Percentiles rank a stretch among this genome's conserved stretches.
Conservation (phyloP, 2,113 vertebrate genomes). For the Carlito syrichta region DNA sequence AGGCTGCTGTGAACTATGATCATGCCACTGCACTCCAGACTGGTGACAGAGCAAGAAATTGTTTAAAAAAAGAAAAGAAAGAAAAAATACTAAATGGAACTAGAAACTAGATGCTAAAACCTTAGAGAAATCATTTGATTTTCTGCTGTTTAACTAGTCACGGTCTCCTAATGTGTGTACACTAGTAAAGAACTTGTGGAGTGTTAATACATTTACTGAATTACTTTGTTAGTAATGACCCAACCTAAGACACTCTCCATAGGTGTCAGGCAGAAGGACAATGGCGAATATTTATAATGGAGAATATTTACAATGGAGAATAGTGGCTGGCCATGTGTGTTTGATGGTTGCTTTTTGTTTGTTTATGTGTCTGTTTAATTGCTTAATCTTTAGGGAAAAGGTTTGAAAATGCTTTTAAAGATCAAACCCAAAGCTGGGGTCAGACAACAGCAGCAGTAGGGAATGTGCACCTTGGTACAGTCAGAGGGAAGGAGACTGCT, state of each 20-base stretch:
- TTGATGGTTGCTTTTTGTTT: neutral
- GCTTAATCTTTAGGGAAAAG: neutral
- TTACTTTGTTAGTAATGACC: neutral
- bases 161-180: neutral
- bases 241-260: neutral
- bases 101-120: neutral
- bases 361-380: neutral
- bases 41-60: too few relatives aligned
- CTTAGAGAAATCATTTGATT: neutral
- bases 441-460: neutral
- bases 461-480: neutral
- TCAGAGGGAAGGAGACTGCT: neutral
- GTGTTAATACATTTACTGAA: neutral
- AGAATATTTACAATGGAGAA: neutral
- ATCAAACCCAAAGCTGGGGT: neutral
- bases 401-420: neutral
- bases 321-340: neutral
- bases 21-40: too few relatives aligned
- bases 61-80: neutral
- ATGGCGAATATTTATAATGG: neutral
- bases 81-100: conserved; percentile 13
- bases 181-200: neutral
- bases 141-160: neutral
- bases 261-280: neutral
- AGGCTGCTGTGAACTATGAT: too few relatives aligned